Percentiles rank a stretch among this genome's conserved stretches.
Evolutionary conservation across 2,113 vertebrate species (phyloP).

Genomic region (Bothrops jararaca): DNA sequence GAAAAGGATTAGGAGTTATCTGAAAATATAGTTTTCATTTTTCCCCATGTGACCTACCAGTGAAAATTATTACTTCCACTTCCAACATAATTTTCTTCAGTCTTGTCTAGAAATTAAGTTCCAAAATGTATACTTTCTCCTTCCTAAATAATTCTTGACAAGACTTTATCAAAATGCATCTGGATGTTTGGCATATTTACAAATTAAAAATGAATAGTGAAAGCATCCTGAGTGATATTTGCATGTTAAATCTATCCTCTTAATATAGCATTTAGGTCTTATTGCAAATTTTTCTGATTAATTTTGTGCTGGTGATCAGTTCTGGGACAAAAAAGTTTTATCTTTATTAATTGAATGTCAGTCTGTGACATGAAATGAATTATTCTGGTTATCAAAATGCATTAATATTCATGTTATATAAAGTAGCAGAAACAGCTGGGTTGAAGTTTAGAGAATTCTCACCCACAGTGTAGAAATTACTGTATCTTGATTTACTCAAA

Average conservation of each 20-base stretch:
- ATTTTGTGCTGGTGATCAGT: conserved; percentile 19
- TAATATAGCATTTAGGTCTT: background rate
- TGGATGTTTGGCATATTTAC: background rate
- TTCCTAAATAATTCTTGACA: conserved; percentile 1
- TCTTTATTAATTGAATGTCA: too few relatives aligned
- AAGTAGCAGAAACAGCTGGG: conserved; percentile 21
- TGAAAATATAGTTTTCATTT: background rate
- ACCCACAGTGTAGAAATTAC: background rate
- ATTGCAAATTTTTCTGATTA: conserved; percentile 3
- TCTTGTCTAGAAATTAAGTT: background rate
- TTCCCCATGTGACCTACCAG: background rate
- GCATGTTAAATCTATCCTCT: background rate
- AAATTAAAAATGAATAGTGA: conserved; percentile 24
- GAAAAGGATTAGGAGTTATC: background rate
- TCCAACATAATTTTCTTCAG: background rate
- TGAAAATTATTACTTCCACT: background rate
- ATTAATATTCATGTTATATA: conserved; percentile 31
- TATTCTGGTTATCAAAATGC: conserved; percentile 30
- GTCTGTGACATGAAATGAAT: conserved; percentile 29
- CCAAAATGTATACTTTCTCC: background rate
- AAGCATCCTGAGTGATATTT: conserved; percentile 2
- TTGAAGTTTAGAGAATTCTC: conserved; percentile 15
- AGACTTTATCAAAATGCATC: background rate
- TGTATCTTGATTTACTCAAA: conserved; percentile 20
- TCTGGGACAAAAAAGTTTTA: conserved; percentile 19